Percentiles rank a stretch among this genome's conserved stretches.
phyloP scores from a whole-genome alignment of 2,113 vertebrate genomes.

The Periophthalmodon schlosseri region DNA sequence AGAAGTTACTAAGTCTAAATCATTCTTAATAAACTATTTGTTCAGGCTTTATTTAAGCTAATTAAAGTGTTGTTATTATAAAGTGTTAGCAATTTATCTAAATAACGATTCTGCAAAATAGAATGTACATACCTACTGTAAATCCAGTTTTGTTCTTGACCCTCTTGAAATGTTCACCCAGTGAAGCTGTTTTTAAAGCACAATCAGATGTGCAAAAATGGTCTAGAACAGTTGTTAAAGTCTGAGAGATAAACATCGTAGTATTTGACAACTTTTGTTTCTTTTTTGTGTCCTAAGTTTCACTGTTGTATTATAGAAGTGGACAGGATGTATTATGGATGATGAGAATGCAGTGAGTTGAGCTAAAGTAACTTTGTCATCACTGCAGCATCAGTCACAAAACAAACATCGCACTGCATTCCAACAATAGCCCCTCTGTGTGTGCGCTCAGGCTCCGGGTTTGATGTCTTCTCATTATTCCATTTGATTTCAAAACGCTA shows the following conservation, averaged over 20 bases:
- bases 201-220: background rate
- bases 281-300: background rate
- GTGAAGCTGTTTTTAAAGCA: background rate
- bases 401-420: conserved; percentile 49
- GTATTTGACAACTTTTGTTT: background rate
- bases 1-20: too few species aligned
- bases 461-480: conserved; percentile 55
- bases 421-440: conserved; percentile 33
- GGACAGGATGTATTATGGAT: conserved; percentile 45
- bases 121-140: conserved; percentile 31
- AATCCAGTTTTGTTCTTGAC: background rate
- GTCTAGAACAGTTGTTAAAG: background rate
- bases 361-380: conserved; percentile 39
- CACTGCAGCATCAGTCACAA: conserved; percentile 32
- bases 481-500: conserved; percentile 58
- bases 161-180: background rate
- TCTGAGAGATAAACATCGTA: background rate
- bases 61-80: too few species aligned
- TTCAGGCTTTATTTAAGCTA: too few species aligned
- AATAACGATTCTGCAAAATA: conserved; percentile 38
- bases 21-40: too few species aligned
- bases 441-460: conserved; percentile 36
- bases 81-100: conserved; percentile 20
- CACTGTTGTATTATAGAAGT: conserved; percentile 32
- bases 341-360: conserved; percentile 27